Base-by-base conservation (phyloP, 2,888 invertebrate genomes). In the Ormyrus thymus region DNA sequence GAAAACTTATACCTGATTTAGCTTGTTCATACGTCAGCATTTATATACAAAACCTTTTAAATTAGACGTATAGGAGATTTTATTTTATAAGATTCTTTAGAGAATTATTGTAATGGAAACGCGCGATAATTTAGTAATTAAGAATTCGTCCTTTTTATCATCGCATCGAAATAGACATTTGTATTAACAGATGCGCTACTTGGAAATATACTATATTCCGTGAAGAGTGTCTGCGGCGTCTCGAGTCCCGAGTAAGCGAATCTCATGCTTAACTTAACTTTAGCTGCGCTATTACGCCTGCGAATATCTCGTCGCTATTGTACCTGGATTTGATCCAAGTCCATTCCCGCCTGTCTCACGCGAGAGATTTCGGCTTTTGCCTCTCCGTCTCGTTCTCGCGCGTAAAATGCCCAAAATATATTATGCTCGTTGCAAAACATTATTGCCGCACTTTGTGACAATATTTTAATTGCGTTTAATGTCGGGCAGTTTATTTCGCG, bases 261-360 rank as follows among this genome's bases (percentile, higher is more conserved):
- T 81, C 76, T 80, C 75, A 79, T 77, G 81, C 68, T 77, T 68
- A 78, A 81, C 78, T 80, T 81, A 76, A 80, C 78, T 82, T 29
- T 81, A 62, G 79, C 78, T 76, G 81, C 81, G 79, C 81, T 76
- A 83, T 82, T 81, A 76, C 81, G 78, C 78, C 81, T 75, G 75
- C 78, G 80, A 82, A 72, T 79, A 78, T 82, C 76, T 62, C 73
- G 68, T 29, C 43, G 65, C 76, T 79, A 78, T 82, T 78, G 75
- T 78, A 75, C 73, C 83, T 83, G 83, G 83, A 83, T 79, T 76
- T 10, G 78, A 71, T 81, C 83, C 83, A 83, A 83, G 69, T 82
- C 74, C 82, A 71, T 80, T 76, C 72, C 78, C 62, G 62, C 45
- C 48, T 79, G 74, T 58, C 72, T 71, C 53, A 6, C 13, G 56